Conservation (phyloP, 2,797 vertebrate genomes). For the Coccyzus lansbergi region DNA sequence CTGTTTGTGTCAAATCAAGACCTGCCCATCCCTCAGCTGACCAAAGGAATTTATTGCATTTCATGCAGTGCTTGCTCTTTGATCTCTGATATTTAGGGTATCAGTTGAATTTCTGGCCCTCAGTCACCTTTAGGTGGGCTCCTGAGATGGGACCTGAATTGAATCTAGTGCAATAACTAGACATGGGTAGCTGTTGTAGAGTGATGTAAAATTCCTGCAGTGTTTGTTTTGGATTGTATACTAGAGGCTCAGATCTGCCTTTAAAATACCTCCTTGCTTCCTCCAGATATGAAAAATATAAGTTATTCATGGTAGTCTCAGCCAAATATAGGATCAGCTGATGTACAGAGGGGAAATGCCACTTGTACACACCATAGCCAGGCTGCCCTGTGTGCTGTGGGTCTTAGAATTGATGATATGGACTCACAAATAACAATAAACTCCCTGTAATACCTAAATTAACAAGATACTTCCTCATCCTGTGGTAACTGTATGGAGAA, state of each 20-base stretch:
- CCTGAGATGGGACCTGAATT: not conserved
- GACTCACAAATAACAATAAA: not conserved
- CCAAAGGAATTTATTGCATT: not conserved
- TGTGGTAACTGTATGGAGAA: not conserved
- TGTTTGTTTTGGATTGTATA: not conserved
- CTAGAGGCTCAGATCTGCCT: not conserved
- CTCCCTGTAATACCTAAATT: not conserved
- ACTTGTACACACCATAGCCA: not conserved
- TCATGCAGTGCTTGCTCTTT: not conserved
- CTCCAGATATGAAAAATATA: not conserved
- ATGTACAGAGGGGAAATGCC: accelerated
- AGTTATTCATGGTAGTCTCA: not conserved
- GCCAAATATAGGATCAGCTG: not conserved
- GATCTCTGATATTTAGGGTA: not conserved
- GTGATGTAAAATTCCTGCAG: not conserved
- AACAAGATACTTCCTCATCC: not conserved
- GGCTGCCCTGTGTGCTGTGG: not conserved
- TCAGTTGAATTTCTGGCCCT: not conserved
- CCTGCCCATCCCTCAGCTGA: not conserved
- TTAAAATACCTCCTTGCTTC: not conserved
- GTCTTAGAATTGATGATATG: not conserved
- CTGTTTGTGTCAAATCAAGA: constrained; percentile 21
- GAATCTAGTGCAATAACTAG: not conserved
- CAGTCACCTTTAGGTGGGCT: not conserved
- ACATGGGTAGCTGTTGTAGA: not conserved